Evolutionary conservation across 2,888 invertebrate genomes (phyloP).

Genomic region (Pachymerium ferrugineum): DNA sequence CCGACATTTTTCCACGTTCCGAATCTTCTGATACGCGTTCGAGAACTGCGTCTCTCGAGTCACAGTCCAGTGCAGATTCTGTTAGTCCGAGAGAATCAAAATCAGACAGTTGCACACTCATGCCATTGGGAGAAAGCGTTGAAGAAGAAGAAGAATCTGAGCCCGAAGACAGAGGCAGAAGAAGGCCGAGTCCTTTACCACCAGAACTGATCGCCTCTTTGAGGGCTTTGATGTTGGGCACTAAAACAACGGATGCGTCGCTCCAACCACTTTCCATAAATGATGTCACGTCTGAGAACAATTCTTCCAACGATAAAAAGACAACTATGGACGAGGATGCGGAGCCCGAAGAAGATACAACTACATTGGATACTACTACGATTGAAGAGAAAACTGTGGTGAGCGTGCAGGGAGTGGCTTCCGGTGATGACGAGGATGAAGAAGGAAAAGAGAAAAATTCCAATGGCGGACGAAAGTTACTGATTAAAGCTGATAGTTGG

Average conservation of each 20-base stretch:
- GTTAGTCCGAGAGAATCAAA: conserved; percentile 4
- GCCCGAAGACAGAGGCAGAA: background rate
- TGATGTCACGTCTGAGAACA: background rate
- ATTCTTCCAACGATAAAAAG: background rate
- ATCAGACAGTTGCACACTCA: conserved; percentile 29
- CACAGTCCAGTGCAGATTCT: conserved; percentile 5
- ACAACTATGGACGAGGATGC: background rate
- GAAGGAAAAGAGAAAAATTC: background rate
- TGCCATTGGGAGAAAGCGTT: background rate
- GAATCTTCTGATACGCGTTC: conserved; percentile 30
- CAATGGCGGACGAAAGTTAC: background rate
- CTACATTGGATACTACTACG: background rate
- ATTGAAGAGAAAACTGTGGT: conserved; percentile 2
- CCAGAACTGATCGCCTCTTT: background rate
- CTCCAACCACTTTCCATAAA: background rate
- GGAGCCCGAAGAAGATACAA: conserved; percentile 1
- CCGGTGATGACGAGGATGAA: background rate
- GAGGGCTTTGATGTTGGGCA: background rate
- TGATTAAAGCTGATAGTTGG: conserved; percentile 31
- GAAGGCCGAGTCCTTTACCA: background rate
- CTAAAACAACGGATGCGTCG: background rate
- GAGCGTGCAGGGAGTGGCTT: background rate
- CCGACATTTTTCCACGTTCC: conserved; percentile 28
- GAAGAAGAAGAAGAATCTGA: background rate
- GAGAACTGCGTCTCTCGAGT: conserved; percentile 23